Percentiles rank a stretch among this genome's conserved stretches.
phyloP scores from a whole-genome alignment of 1,140 invertebrate species.

The Ptiloglossa arizonensis region DNA sequence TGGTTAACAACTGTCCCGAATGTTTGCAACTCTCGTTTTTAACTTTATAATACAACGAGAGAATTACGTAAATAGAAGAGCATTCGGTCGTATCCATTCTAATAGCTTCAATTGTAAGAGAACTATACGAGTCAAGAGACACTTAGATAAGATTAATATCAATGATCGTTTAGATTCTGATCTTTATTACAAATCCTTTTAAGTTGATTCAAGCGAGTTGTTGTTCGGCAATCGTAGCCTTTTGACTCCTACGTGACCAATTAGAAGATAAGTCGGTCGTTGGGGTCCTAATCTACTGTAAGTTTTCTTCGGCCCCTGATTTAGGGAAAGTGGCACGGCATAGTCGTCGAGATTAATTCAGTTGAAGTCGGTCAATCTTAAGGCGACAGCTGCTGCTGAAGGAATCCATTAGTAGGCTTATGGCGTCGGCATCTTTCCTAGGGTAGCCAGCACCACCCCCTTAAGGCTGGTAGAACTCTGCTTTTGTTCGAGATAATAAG shows the following conservation, averaged over 20 bases:
- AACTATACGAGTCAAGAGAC: too few species aligned
- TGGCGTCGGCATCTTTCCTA: conserved; percentile 62
- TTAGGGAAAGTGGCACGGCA: conserved; percentile 51
- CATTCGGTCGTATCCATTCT: too few species aligned
- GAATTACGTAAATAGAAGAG: too few species aligned
- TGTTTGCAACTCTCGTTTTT: too few species aligned
- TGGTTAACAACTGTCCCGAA: too few species aligned
- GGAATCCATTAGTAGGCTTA: conserved; percentile 77
- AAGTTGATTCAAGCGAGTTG: too few species aligned
- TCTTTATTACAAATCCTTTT: too few species aligned
- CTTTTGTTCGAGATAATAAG: conserved; percentile 80
- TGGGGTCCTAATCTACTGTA: not conserved
- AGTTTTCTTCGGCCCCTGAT: conserved; percentile 45
- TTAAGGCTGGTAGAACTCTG: conserved; percentile 60
- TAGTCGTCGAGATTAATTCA: conserved; percentile 70
- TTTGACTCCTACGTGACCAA: not conserved
- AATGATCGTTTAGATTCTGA: too few species aligned
- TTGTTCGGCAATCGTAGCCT: too few species aligned
- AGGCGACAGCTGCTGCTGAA: conserved; percentile 76
- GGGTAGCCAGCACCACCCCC: conserved; percentile 58
- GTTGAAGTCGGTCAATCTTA: conserved; percentile 77
- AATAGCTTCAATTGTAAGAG: too few species aligned
- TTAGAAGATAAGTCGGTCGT: not conserved
- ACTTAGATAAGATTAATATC: too few species aligned
- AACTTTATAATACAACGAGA: too few species aligned